Evolutionary conservation across 2,113 vertebrate genomes (phyloP), one percentile per base, ranked within the genome.

Genomic region (Rhynchopsitta pachyrhyncha): DNA sequence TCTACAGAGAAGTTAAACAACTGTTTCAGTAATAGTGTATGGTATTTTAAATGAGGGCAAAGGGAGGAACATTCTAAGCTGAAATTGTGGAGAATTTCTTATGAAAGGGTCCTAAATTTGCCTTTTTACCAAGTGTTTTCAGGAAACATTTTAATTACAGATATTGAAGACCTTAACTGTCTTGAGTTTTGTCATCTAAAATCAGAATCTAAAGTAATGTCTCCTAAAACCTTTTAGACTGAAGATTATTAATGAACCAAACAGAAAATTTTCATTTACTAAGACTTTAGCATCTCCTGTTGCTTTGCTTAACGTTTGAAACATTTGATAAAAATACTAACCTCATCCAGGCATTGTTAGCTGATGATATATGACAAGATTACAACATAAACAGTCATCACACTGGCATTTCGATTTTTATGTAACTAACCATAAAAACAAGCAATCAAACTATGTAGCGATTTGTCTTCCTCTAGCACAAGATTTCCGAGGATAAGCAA

Each of bases 121-220:
- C 95, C 42, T 77, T 87, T 62, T 96, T 95, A 95, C 49, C 23
- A 46, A 35, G 46, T 76, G 76, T 92, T 95, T 90, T 60, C 83
- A 84, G 82, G 94, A 91, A 96, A 50, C 49, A 44, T 50, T 47
- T n/a, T 84, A 74, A 80, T 92, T 95, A 75, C 27, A 92, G 80
- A 86, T 96, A 96, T 81, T 95, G 84, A 87, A 88, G 74, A 50
- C 22, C 70, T 94, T 82, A 49, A n/a, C 55, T n/a, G 55, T 59
- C 55, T 23, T 59, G 55, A 59, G 20, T n/a, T 59, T 59, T 93
- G 62, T 85, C 66, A 71, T 87, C 63, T 91, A 47, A 93, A 96
- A 83, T 73, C 77, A 84, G 50, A 95, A 86, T 89, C 91, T 39
- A 81, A 81, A 37, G 44, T 60, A 92, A 59, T 31, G n/a, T 76